Evolutionary conservation across 1,140 invertebrate genomes (phyloP).

Genomic region (Hycleus phaleratus): DNA sequence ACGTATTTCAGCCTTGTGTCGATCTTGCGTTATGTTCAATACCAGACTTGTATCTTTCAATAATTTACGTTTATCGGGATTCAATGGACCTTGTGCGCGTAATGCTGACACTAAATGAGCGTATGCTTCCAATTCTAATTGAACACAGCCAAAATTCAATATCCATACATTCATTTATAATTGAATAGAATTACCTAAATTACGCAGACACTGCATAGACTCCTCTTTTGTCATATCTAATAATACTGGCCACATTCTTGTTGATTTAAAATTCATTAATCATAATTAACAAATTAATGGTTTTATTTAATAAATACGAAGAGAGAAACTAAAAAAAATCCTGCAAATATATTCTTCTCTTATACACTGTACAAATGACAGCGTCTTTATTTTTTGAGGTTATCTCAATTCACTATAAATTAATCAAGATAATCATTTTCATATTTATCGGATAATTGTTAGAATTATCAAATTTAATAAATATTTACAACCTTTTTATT

Average conservation of each 20-base stretch:
- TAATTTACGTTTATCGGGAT: constrained; percentile 73
- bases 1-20: constrained; percentile 83
- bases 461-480: too few species aligned
- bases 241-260: constrained; percentile 58
- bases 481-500: too few species aligned
- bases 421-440: too few species aligned
- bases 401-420: neutral
- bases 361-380: constrained; percentile 7
- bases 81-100: constrained; percentile 83
- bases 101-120: constrained; percentile 79
- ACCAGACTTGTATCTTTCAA: constrained; percentile 71
- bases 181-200: constrained; percentile 57
- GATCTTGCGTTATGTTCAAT: constrained; percentile 80
- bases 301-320: neutral
- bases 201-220: constrained; percentile 74
- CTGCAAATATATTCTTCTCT: neutral
- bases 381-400: constrained; percentile 16
- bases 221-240: constrained; percentile 75
- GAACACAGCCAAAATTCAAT: constrained; percentile 33
- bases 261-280: constrained; percentile 1
- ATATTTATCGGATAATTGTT: too few species aligned
- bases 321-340: constrained; percentile 8
- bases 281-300: constrained; percentile 2
- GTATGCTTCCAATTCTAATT: constrained; percentile 82
- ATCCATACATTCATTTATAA: neutral